Percentiles rank a stretch among this genome's conserved stretches.
Conservation (phyloP, 64 coral and sea anemone genomes). For the Acropora tenuis region DNA sequence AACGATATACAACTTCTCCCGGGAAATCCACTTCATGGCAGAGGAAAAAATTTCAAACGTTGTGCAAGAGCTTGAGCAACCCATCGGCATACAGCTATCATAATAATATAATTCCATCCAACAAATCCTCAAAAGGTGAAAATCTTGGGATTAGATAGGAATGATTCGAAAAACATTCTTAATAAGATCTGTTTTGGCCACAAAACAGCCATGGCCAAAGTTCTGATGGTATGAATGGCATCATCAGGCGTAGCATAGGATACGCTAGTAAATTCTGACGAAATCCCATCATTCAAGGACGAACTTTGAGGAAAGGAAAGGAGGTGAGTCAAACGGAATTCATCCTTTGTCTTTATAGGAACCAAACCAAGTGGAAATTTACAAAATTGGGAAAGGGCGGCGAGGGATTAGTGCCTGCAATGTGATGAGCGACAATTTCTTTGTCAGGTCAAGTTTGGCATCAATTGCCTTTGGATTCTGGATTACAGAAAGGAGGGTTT, state of each 20-base stretch:
- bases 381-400: constrained; percentile 24
- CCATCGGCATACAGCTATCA: constrained; percentile 20
- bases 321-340: constrained; percentile 26
- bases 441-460: background rate
- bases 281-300: constrained; percentile 52
- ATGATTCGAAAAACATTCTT: constrained; percentile 49
- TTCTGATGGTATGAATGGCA: constrained; percentile 24
- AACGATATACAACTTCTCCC: background rate
- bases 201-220: constrained; percentile 29
- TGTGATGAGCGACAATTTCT: background rate
- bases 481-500: constrained; percentile 19
- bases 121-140: constrained; percentile 7
- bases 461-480: constrained; percentile 9
- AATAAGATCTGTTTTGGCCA: constrained; percentile 41
- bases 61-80: constrained; percentile 9
- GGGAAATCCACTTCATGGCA: background rate
- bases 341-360: background rate
- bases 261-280: constrained; percentile 5
- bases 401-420: background rate
- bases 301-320: constrained; percentile 10
- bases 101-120: constrained; percentile 42
- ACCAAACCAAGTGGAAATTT: constrained; percentile 18
- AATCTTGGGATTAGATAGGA: constrained; percentile 22
- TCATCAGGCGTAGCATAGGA: constrained; percentile 24
- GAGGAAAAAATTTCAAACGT: constrained; percentile 19